phyloP scores from a whole-genome alignment of 2,888 invertebrate genomes.

The Oxystoma pomonae region DNA sequence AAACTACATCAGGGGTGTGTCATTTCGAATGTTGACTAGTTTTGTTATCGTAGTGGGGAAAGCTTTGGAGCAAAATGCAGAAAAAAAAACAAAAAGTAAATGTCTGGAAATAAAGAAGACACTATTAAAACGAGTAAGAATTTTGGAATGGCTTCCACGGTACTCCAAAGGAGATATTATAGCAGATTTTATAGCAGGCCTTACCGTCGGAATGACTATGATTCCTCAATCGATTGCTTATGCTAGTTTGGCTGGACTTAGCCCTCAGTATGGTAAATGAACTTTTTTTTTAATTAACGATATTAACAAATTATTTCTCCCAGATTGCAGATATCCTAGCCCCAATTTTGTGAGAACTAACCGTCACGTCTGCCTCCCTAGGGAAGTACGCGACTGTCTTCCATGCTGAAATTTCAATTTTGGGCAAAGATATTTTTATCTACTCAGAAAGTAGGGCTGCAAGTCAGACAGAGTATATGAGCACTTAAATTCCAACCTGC shows the following conservation, averaged over 20 bases:
- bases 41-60: not conserved
- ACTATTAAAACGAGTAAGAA: conserved; percentile 34
- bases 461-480: no score
- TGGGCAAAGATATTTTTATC: no score
- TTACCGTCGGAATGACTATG: conserved; percentile 85
- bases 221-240: conserved; percentile 94
- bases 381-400: no score
- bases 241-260: conserved; percentile 78
- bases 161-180: conserved; percentile 66
- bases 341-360: no score
- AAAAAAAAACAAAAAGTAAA: not conserved
- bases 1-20: no score
- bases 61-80: not conserved
- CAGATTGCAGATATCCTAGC: no score
- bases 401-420: no score
- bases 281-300: not conserved
- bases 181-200: conserved; percentile 82
- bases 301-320: no score
- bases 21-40: no score
- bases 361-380: no score
- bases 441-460: no score
- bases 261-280: conserved; percentile 74
- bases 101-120: conserved; percentile 15
- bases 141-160: conserved; percentile 59
- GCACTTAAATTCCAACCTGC: no score